Base-by-base conservation (phyloP, 2,888 invertebrate species). In the Machimus atricapillus region DNA sequence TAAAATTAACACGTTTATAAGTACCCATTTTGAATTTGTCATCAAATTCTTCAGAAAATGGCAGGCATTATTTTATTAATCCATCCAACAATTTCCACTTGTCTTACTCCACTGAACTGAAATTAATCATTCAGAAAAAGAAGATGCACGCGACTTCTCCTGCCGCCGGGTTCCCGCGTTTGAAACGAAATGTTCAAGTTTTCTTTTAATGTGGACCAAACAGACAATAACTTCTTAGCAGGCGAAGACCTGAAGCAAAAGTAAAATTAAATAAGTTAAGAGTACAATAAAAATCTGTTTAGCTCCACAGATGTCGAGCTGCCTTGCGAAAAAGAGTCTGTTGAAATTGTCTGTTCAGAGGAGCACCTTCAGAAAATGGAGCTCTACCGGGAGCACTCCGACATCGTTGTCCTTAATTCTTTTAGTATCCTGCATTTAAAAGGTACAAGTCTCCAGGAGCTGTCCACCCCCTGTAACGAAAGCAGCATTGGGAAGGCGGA, bases 401-500 rank as follows among this genome's bases (percentile, higher is more conserved):
- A 37, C 12, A 2, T 12, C 12, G 1, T 83, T 14, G n/a, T 4
- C 1, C 12, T 66, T 16, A n/a, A 8, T 14, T 19, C 37, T 40
- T 37, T 83, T n/a, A 9, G 40, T 14, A 73, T 73, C 14, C n/a
- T 19, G 4, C 40, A 73, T 5, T n/a, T 83, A 16, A 40, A 40
- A 43, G 43, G 12, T 2, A 14, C 40, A 78, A 43, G 6, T 6
- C n/a, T 27, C 4, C 66, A 27, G 12, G 66, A 66, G 23, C 9
- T 66, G 27, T 66, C 19, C 23, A n/a, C 0, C 2, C 5, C 14
- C 8, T 23, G n/a, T 23, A 19, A 23, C 2, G 16, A 16, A 4
- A 43, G 78, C 1, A 9, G 93, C 87, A 90, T 93, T 8, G 90
- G 88, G 87, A 93, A 92, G 89, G 93, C 93, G 5, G 95, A 96